A percentile compares a stretch with the other conserved stretches of the same genome.
phyloP scores from a whole-genome alignment of 1,140 invertebrate genomes.

The Leptinotarsa lineolata region DNA sequence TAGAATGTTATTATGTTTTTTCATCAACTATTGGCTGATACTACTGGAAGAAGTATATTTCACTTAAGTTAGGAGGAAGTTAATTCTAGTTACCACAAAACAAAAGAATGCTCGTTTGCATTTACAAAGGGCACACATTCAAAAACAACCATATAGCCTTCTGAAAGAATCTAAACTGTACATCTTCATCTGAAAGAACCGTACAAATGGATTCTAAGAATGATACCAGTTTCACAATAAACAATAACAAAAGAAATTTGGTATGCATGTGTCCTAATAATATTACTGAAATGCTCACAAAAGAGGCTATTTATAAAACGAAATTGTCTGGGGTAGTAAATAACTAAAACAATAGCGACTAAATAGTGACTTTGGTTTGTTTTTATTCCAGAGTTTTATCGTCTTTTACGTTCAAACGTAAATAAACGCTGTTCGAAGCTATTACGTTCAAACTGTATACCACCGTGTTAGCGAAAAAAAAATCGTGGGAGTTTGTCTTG shows the following conservation, averaged over 20 bases:
- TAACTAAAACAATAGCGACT: background rate
- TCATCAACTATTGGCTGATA: too few species aligned
- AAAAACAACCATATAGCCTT: too few species aligned
- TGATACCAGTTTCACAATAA: background rate
- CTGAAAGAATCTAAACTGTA: background rate
- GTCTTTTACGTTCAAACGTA: background rate
- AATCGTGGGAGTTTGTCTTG: too few species aligned
- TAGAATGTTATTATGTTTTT: too few species aligned
- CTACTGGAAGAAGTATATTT: too few species aligned
- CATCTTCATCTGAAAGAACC: background rate
- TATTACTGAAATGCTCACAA: background rate
- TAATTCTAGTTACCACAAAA: too few species aligned
- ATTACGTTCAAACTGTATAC: too few species aligned
- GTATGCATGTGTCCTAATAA: background rate
- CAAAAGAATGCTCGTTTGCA: too few species aligned
- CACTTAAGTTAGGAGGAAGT: too few species aligned
- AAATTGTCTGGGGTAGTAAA: background rate
- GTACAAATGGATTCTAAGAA: background rate
- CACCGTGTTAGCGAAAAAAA: too few species aligned
- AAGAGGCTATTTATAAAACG: background rate
- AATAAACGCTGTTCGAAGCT: background rate
- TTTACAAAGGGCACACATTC: too few species aligned
- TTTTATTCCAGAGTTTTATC: background rate
- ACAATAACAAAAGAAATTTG: constrained; percentile 3
- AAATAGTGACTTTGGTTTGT: background rate